Conservation (phyloP, 1,140 invertebrate species). For the roundworm (Caenorhabditis elegans) region WBcel235 BX284603.4:8321001-8321500, state of each 20-base stretch:
- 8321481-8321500: not conserved
- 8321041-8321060: too few species aligned
- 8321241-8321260: not conserved
- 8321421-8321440: slow-evolving; percentile 21
- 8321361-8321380: not conserved
- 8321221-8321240: not conserved
- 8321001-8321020: too few species aligned
- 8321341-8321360: slow-evolving; percentile 17
- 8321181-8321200: too few species aligned
- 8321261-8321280: not conserved
- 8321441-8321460: not conserved
- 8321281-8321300: slow-evolving; percentile 22
- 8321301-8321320: too few species aligned
- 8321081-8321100: too few species aligned
- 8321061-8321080: too few species aligned
- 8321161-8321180: too few species aligned
- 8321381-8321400: not conserved
- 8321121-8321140: too few species aligned
- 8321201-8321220: not conserved
- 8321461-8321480: not conserved
- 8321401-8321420: slow-evolving; percentile 18
- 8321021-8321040: too few species aligned
- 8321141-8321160: too few species aligned
- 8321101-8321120: too few species aligned
- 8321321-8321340: not conserved